Evolutionary conservation across 2,888 invertebrate genomes (phyloP), one percentile per base, ranked within the genome.

Genomic region (Drepanosiphum platanoidis): DNA sequence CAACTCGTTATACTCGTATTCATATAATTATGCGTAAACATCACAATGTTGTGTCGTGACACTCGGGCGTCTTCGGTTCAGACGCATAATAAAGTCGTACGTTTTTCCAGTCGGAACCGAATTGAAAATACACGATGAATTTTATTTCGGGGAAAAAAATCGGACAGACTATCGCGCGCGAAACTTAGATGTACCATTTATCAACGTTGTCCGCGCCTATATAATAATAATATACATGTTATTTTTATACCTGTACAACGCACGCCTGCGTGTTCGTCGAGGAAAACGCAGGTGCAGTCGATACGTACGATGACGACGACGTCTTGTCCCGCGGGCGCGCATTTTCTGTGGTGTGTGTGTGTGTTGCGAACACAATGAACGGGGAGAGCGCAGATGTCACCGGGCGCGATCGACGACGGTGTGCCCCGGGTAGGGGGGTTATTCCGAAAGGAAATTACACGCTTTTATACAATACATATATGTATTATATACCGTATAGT

Each of bases 381-480:
- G n/a, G 46, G 18, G 34, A 30, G 32, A 1, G 36, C 72, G 42
- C 72, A 72, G 42, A 72, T 46, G 46, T 72, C 71, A 27, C 71
- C 46, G 18, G 46, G 46, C 46, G 30, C 46, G 30, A 72, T 72
- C 72, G 42, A 8, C 30, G 36, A 30, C 30, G 27, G 61, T 9
- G 61, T 9, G 30, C 61, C 22, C n/a, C 4, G 64, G 9, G 58
- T 18, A 30, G 13, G 46, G 46, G 46, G 46, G n/a, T 0, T 18
- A 18, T 64, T 64, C 64, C 27, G 64, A 64, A 11, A n/a, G 70
- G 42, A 46, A 46, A 71, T 30, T 30, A 72, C 46, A 72, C 30
- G 18, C 1, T 72, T 46, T 18, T 5, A n/a, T 61, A 61, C 22
- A 7, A 5, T 42, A 42, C 11, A 8, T 42, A 2, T 22, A 36